A percentile compares a stretch with the other conserved stretches of the same genome.
These are phyloP conservation scores for Abramis brama DNA, from an alignment of 2,113 vertebrate species.

Conservation along the genomic window DNA sequence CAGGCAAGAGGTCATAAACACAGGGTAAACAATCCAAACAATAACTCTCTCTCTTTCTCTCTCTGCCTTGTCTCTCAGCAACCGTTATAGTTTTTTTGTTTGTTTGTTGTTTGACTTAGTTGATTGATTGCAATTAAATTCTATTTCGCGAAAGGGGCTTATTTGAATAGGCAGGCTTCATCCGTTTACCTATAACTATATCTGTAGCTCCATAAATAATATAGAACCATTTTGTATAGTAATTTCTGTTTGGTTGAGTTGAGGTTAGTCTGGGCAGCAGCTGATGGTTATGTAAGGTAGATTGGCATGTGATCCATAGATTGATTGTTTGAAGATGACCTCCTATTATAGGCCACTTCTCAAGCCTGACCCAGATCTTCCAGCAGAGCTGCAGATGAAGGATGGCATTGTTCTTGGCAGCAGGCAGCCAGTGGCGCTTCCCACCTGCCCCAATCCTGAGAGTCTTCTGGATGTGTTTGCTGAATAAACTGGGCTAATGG, in stretches of 20 bases:
- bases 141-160: background rate
- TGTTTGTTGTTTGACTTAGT: too few species aligned
- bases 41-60: too few species aligned
- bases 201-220: background rate
- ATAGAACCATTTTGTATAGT: background rate
- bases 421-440: background rate
- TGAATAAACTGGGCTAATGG: conserved; percentile 17
- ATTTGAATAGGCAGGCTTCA: background rate
- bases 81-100: too few species aligned
- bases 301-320: background rate
- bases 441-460: conserved; percentile 6
- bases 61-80: too few species aligned
- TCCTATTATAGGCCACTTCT: background rate
- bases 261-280: background rate
- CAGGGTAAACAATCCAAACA: too few species aligned
- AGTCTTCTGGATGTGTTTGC: conserved; percentile 20
- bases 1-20: too few species aligned
- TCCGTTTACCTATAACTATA: background rate
- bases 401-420: background rate
- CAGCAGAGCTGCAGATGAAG: conserved; percentile 13
- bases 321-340: background rate
- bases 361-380: conserved; percentile 34
- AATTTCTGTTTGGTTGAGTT: background rate
- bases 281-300: background rate
- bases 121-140: background rate